Evolutionary conservation across 2,888 invertebrate species (phyloP).

Genomic region (Bombyx huttoni): DNA sequence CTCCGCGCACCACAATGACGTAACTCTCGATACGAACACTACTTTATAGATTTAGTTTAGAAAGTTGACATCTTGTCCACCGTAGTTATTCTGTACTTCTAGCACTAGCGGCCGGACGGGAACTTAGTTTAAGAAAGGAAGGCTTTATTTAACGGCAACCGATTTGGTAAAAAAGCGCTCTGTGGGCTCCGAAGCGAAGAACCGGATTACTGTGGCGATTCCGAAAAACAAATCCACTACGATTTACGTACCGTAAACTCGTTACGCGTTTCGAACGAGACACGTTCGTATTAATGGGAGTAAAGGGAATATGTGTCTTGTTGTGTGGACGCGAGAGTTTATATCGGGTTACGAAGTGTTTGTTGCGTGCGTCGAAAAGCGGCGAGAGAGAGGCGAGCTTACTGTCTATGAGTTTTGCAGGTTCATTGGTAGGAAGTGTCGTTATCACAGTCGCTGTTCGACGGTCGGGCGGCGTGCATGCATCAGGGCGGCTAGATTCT

Average conservation of each 20-base stretch:
- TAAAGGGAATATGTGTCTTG: constrained; percentile 42
- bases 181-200: constrained; percentile 48
- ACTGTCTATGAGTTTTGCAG: constrained; percentile 53
- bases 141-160: constrained; percentile 53
- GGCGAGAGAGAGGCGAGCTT: constrained; percentile 56
- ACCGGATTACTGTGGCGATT: constrained; percentile 53
- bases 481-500: constrained; percentile 24
- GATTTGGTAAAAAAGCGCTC: constrained; percentile 55
- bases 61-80: constrained; percentile 68
- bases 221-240: constrained; percentile 65
- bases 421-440: constrained; percentile 58
- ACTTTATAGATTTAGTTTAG: constrained; percentile 65
- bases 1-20: constrained; percentile 57
- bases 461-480: constrained; percentile 56
- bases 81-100: constrained; percentile 60
- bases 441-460: constrained; percentile 71
- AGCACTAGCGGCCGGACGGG: constrained; percentile 47
- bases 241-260: constrained; percentile 71
- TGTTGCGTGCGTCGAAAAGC: constrained; percentile 35
- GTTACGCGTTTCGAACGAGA: constrained; percentile 57
- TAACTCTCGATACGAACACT: constrained; percentile 51
- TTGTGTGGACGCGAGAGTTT: constrained; percentile 29
- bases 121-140: constrained; percentile 47
- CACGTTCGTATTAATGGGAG: constrained; percentile 30
- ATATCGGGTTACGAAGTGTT: constrained; percentile 23